Base-by-base conservation (phyloP, 2,113 vertebrate genomes). In the Podarcis raffonei region DNA sequence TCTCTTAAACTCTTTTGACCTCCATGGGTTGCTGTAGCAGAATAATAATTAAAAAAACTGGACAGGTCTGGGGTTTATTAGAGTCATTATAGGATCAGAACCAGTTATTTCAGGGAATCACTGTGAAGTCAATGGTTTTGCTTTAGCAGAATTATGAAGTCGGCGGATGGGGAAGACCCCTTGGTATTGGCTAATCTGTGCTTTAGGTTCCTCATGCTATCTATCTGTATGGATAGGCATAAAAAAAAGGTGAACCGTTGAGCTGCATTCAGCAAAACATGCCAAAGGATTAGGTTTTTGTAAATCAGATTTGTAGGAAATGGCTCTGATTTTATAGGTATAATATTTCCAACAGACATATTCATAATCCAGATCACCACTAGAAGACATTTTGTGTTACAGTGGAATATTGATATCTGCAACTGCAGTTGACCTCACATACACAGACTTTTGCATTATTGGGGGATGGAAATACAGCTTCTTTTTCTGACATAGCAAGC, bases 241-340 rank as follows among this genome's bases (percentile, higher is more conserved):
- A 5, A 85, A 75, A 18, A 72, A 75, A 25, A 53, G 75, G 5
- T 1, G n/a, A 82, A 9, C 0, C 69, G 13, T 2, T 90, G 76
- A 23, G 30, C 37, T 13, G 3, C 16, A 6, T 66, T 89, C 71
- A 89, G 1, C 13, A 71, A 89, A 15, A 0, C 32, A 1, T 53
- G 9, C 9, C 27, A 88, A 74, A 22, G 7, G 27, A 48, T 0
- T 37, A 1, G 12, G 74, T 83, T 48, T 53, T 62, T 69, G 39
- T 48, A 25, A 0, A 0, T n/a, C 5, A 1, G 1, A 4, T 83
- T 89, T 89, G 12, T 85, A 32, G 37, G 62, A 35, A 76, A 13
- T 11, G 2, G 35, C 23, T 6, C 39, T 18, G 0, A 0, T 72
- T 76, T 82, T 85, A 2, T 39, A 32, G 4, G 7, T 25, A 16